Percentiles rank a stretch among this genome's conserved stretches.
These are phyloP conservation scores for Centropristis striata DNA, from an alignment of 2,113 vertebrate genomes.

Conservation along the genomic window DNA sequence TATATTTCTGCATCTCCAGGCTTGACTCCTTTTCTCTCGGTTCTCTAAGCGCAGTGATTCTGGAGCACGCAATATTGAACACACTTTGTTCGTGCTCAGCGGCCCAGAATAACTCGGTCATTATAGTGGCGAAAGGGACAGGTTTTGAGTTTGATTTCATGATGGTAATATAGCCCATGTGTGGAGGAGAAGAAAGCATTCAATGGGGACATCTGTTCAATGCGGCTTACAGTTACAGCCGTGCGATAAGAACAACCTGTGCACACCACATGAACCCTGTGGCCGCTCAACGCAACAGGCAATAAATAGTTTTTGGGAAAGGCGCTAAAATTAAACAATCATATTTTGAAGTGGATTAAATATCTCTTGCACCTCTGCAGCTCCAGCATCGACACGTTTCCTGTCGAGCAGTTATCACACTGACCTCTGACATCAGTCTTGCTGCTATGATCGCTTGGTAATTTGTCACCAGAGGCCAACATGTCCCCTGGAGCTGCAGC, in stretches of 20 bases:
- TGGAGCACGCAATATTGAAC: constrained; percentile 95
- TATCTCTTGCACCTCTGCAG: constrained; percentile 11
- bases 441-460: constrained; percentile 71
- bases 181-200: constrained; percentile 92
- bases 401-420: constrained; percentile 64
- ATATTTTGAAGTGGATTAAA: constrained; percentile 38
- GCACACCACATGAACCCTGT: constrained; percentile 82
- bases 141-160: constrained; percentile 98
- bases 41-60: constrained; percentile 87
- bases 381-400: constrained; percentile 47
- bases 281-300: constrained; percentile 68
- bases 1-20: constrained; percentile 85
- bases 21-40: constrained; percentile 82
- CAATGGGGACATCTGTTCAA: constrained; percentile 99
- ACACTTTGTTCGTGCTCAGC: constrained; percentile 98
- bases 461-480: constrained; percentile 78
- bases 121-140: constrained; percentile 96
- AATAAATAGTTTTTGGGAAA: constrained; percentile 36
- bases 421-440: constrained; percentile 76
- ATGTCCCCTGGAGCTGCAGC: constrained; percentile 50
- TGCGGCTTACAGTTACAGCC: constrained; percentile 92
- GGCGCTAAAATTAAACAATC: constrained; percentile 13
- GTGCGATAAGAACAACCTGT: constrained; percentile 90
- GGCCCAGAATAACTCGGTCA: constrained; percentile 99
- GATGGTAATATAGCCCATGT: constrained; percentile 94